These are phyloP conservation scores for Caenorhabditis briggsae DNA, from an alignment of 1,140 invertebrate species.

Conservation along the genomic window DNA sequence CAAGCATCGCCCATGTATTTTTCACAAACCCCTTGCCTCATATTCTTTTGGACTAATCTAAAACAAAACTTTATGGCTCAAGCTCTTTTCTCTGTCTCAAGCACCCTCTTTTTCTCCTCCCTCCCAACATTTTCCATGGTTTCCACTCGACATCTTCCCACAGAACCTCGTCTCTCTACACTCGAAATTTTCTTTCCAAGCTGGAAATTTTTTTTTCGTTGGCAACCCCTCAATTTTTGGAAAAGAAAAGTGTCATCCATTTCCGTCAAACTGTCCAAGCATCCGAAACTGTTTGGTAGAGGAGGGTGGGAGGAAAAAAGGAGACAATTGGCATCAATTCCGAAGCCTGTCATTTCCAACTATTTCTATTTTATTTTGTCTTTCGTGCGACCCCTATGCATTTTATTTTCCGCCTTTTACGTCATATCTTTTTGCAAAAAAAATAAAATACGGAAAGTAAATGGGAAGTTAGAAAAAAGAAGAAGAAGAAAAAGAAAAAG, in stretches of 20 bases:
- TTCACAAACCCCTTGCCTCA: background rate
- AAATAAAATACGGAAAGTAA: background rate
- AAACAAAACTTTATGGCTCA: background rate
- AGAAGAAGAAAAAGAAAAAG: background rate
- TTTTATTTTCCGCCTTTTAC: background rate
- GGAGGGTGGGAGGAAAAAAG: background rate
- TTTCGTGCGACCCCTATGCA: background rate
- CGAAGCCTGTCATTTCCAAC: constrained; percentile 46
- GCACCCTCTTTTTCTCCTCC: background rate
- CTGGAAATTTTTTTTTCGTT: too few species aligned
- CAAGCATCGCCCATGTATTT: too few species aligned
- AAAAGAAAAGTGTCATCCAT: background rate
- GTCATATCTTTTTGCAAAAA: constrained; percentile 20
- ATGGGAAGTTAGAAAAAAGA: background rate
- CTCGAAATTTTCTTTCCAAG: too few species aligned
- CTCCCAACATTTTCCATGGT: background rate
- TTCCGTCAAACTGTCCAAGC: constrained; percentile 24
- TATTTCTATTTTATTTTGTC: constrained; percentile 3
- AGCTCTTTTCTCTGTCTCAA: background rate
- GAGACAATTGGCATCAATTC: constrained; percentile 46
- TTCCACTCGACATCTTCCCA: background rate
- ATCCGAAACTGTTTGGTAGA: background rate
- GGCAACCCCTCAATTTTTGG: background rate
- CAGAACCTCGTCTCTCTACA: background rate
- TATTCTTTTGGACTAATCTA: background rate